Evolutionary conservation across 2,113 vertebrate species (phyloP), one percentile per base, ranked within the genome.

Genomic region (Platanista minor): DNA sequence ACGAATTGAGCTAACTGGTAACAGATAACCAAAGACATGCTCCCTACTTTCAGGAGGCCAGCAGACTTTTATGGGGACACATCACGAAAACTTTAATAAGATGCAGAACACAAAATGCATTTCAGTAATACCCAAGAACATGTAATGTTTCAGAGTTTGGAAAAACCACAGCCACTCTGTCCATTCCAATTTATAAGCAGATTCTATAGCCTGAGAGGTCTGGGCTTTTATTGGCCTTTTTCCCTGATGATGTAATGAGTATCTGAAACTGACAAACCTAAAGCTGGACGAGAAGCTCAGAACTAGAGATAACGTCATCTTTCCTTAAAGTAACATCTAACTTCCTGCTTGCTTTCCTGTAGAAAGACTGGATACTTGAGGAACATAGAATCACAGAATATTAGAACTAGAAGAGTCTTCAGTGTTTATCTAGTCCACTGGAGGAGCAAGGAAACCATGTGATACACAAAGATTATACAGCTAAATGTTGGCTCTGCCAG

Each of bases 71-170:
- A 96, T 31, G 80, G 89, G 93, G 86, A 80, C n/a, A 93, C 29
- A 95, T 88, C 94, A 96, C 5, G 80, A 95, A 90, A 96, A 96
- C 69, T 96, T 96, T 94, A 98, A 97, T 93, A 93, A 96, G 85
- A 96, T 77, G 83, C 88, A 97, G 91, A 90, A 87, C 67, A 93
- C 78, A 92, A 95, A 95, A 87, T 72, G 23, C 78, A 97, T 92
- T 91, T 97, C 78, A 96, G 39, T 87, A 90, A 94, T 94, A 91
- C 43, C 59, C 78, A 95, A 96, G 89, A 97, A 97, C 69, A 96
- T 81, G 94, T 54, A 82, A 91, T 62, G 9, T 88, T 96, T 93
- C 83, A 91, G 92, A 95, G 33, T 96, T 93, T 88, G 78, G 83
- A 96, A 90, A 98, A 94, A 96, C 69, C 36, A 13, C 67, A 97